Evolutionary conservation across 2,888 invertebrate genomes (phyloP), one percentile per base, ranked within the genome.

Genomic region (Ernsta delagoae): DNA sequence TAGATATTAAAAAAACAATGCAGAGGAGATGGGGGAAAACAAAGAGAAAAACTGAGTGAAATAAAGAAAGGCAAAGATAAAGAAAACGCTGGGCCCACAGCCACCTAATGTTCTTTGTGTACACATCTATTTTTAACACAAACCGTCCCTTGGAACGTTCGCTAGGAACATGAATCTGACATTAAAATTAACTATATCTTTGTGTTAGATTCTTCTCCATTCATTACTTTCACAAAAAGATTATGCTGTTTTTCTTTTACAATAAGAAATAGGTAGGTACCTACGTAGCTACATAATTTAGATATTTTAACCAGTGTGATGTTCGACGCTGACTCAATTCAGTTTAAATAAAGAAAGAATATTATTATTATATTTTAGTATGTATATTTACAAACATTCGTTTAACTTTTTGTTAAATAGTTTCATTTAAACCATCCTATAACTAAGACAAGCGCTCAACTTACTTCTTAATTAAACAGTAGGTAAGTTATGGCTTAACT

Each of bases 71-170:
- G n/a, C 31, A 67, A 39, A 54, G 61, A 56, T 61, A 68, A 67
- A 67, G 61, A 67, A 67, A 54, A 24, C 7, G 53, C 53, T 8
- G 48, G 56, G 56, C 39, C 24, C 56, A 39, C 39, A 61, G 67
- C 61, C 53, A 66, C 65, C 61, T 67, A 61, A 61, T 67, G 56
- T 45, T 61, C 61, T 61, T 67, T 67, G 61, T 67, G 56, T 54
- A 45, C 61, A 45, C 36, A 61, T 67, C 67, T 67, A 67, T 67
- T 61, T 67, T 67, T 67, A 67, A 67, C 56, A 61, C 54, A 61
- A 50, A 39, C 60, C 54, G 45, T 24, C 67, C 56, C 67, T 61
- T 56, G 36, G 36, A 36, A 36, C 36, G 34, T 24, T 24, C 24
- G 24, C 24, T 24, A 3, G 36, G 36, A 36, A 36, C 36, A 36